Base-by-base conservation (phyloP, 2,113 vertebrate genomes). In the Rhadina sibilatrix region DNA sequence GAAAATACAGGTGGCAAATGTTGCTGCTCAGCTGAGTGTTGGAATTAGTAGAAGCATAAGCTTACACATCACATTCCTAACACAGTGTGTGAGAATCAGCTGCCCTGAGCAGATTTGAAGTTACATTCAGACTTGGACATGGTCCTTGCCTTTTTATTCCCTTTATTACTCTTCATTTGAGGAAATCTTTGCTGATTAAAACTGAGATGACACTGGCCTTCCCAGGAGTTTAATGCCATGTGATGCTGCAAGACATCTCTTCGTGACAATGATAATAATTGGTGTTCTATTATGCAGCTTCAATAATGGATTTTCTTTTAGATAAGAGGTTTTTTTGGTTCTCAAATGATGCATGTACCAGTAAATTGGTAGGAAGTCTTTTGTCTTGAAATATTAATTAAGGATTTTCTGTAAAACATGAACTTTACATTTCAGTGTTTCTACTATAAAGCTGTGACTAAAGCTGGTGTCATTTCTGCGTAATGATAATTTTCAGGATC, bases 301-400 rank as follows among this genome's bases (percentile, higher is more conserved):
- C 14, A 3, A 5, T 85, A 53, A 79, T 60, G 35, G 21, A 69
- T 87, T 92, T 75, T 60, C 31, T 87, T 92, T 83, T 42, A 69
- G 56, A 21, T 49, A 47, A 74, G 56, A 54, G 30, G 3, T 0
- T 5, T 46, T 65, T 70, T 60, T 75, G 9, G 12, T 82, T 91
- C n/a, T 57, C 38, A 35, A 16, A 30, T 92, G 49, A 72, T 72
- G 68, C 6, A 11, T 64, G 23, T 82, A 65, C 44, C 49, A 69
- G 20, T 77, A 66, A 70, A 83, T 40, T 33, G 33, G 19, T 82
- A 88, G 35, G 60, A 79, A 75, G 76, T 76, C 21, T 59, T 92
- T 92, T 92, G 30, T 82, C 50, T 91, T 96, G 63, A 92, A 82
- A 60, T 96, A 90, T 90, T 85, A 71, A 83, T 83, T 56, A 50